Conservation (phyloP, 1,140 invertebrate genomes). For the Marisa cornuarietis region DNA sequence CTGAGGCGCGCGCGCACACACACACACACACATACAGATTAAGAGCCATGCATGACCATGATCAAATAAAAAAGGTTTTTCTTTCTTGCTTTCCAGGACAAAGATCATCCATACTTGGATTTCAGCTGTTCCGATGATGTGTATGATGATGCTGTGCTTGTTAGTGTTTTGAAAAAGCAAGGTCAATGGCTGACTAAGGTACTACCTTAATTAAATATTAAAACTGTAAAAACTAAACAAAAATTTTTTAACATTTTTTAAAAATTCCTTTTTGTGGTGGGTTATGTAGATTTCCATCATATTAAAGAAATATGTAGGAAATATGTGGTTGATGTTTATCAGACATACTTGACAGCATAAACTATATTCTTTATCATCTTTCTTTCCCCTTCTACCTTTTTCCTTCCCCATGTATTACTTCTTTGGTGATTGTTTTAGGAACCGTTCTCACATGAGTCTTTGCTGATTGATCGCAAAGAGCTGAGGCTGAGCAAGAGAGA, state of each 20-base stretch:
- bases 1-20: no score
- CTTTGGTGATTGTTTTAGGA: conserved; percentile 67
- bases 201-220: background rate
- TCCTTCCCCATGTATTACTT: no score
- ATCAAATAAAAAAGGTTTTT: background rate
- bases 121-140: conserved; percentile 37
- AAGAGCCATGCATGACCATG: no score
- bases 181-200: conserved; percentile 61
- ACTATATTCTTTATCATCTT: background rate
- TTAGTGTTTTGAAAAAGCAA: conserved; percentile 47
- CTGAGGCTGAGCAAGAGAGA: conserved; percentile 94
- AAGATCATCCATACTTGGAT: conserved; percentile 53
- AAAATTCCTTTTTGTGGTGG: no score
- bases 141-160: conserved; percentile 51
- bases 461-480: conserved; percentile 94
- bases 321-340: no score
- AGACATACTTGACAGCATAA: background rate
- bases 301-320: no score
- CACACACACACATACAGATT: no score
- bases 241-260: no score
- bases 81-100: conserved; percentile 47
- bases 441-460: conserved; percentile 96
- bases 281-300: no score
- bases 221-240: no score
- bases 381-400: background rate